Evolutionary conservation across 2,113 vertebrate species (phyloP), one percentile per base, ranked within the genome.

Genomic region (Aix galericulata): DNA sequence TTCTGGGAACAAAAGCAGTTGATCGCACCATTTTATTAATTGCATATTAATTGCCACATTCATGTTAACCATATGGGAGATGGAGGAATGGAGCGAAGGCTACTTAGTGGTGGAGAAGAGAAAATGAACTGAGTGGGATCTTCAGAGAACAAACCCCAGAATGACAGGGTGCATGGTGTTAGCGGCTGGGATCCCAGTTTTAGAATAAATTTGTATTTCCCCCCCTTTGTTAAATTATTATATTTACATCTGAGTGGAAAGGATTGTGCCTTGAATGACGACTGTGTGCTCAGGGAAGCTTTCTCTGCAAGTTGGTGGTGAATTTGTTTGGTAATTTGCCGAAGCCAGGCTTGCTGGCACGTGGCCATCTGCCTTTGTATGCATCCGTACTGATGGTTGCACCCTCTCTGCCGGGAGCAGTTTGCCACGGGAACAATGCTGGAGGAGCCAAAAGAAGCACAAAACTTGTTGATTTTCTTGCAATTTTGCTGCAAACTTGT

Each of bases 21-120:
- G 95, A 96, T 95, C 88, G 15, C 88, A 91, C 82, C 59, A 82
- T 94, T 89, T 97, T 97, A 98, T 96, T 97, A 97, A 98, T 96
- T 95, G 89, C 68, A 91, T 97, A 97, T 97, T 97, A 97, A 97
- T 97, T 96, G 85, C 80, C 22, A 5, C 81, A 84, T 95, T 97
- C 62, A 72, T 97, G 86, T 95, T 96, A 96, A 94, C 95, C 95
- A 83, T 97, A 93, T 97, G 94, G 89, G 94, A 95, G 91, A 56
- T 56, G 74, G 72, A 67, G 82, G 83, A 94, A 79, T 80, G 76
- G 52, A 91, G 42, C 75, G 93, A 91, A 89, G 95, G 83, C 76
- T 94, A 64, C 80, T 96, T 89, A 69, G 80, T 58, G 34, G 42
- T 76, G 44, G 71, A 93, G 72, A 66, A 88, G 71, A 77, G 77